Conservation (phyloP, 2,888 invertebrate species). For the Tenthredo mesomela region DNA sequence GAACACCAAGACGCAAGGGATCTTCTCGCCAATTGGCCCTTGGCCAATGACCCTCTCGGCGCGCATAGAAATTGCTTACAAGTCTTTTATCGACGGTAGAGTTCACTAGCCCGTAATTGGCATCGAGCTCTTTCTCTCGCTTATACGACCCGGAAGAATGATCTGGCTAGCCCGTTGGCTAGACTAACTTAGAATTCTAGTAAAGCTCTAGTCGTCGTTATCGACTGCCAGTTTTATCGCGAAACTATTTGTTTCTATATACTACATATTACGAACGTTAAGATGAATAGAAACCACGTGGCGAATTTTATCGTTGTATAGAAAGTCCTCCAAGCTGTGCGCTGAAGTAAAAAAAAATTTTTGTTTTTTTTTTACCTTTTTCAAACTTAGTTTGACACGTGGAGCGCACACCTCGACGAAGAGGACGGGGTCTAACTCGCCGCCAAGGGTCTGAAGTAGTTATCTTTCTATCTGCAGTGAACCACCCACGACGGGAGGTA, state of each 20-base stretch:
- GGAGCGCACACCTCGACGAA: constrained; percentile 43
- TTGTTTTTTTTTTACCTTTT: neutral
- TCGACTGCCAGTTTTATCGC: neutral
- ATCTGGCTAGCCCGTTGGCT: neutral
- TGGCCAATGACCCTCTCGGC: constrained; percentile 48
- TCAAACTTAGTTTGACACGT: constrained; percentile 38
- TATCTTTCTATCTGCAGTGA: constrained; percentile 55
- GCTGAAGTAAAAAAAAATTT: neutral
- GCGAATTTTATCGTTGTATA: neutral
- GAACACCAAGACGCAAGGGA: constrained; percentile 9
- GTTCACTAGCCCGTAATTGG: constrained; percentile 44
- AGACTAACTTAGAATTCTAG: constrained; percentile 9
- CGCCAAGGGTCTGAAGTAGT: constrained; percentile 41
- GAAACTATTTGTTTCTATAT: neutral
- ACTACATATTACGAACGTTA: neutral
- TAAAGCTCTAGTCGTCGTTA: neutral
- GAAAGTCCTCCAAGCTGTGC: neutral
- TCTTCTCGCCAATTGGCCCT: constrained; percentile 48
- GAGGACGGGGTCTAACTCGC: constrained; percentile 12
- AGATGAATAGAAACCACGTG: neutral
- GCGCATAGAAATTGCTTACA: constrained; percentile 51
- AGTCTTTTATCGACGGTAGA: constrained; percentile 41
- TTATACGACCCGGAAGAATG: constrained; percentile 13
- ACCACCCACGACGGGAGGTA: constrained; percentile 65
- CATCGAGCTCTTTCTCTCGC: constrained; percentile 7